These are phyloP conservation scores for Nipponia nippon DNA, from an alignment of 2,113 vertebrate genomes.

Conservation along the genomic window DNA sequence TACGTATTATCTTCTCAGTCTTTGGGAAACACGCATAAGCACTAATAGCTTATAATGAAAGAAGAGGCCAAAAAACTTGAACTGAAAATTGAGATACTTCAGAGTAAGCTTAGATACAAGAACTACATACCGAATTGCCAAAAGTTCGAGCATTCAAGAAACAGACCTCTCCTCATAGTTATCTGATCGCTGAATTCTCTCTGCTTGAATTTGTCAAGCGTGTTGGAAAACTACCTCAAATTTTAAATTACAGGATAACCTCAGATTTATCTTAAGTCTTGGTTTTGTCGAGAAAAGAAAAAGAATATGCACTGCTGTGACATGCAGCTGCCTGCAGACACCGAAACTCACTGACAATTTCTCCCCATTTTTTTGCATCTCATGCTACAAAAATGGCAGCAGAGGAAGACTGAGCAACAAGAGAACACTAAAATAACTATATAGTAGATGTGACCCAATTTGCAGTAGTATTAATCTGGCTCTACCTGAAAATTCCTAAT, in stretches of 20 bases:
- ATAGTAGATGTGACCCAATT: background rate
- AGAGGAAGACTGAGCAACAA: background rate
- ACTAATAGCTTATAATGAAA: background rate
- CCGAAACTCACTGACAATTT: background rate
- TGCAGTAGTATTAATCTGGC: background rate
- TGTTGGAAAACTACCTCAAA: background rate
- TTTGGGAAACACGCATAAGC: background rate
- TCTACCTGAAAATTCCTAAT: background rate
- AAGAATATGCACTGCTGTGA: background rate
- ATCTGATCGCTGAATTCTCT: background rate
- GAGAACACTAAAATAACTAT: background rate
- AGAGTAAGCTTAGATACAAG: background rate
- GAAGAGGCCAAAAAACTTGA: background rate
- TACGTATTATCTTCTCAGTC: rapidly evolving
- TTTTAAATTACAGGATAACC: background rate
- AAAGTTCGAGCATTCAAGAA: background rate
- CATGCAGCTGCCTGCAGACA: background rate
- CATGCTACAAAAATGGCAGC: background rate
- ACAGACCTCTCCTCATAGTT: background rate
- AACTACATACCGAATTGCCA: background rate
- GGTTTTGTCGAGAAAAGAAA: background rate
- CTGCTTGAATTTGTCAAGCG: background rate
- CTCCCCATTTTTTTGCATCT: background rate
- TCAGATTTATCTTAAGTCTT: background rate
- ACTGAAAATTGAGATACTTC: background rate